A percentile compares a stretch with the other conserved stretches of the same genome.
Evolutionary conservation across 2,888 invertebrate species (phyloP).

Genomic region (Lordiphosa fenestrarum): DNA sequence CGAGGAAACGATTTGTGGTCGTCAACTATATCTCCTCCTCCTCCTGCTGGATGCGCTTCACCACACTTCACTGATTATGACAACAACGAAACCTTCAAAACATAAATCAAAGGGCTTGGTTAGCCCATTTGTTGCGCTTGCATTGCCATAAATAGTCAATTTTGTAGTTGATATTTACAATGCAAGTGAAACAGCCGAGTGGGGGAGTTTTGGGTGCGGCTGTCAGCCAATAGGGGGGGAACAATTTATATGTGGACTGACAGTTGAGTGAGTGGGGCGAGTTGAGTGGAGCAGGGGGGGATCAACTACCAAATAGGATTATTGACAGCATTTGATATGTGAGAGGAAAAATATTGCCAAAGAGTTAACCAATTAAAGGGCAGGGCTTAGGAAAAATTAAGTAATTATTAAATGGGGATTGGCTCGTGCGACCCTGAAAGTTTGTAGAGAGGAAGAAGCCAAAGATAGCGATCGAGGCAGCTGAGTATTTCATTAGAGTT

Average conservation of each 20-base stretch:
- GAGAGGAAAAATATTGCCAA: conserved; percentile 4
- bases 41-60: conserved; percentile 50
- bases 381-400: conserved; percentile 7
- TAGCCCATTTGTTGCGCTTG: conserved; percentile 37
- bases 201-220: conserved; percentile 56
- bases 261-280: conserved; percentile 3
- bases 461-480: background rate
- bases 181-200: conserved; percentile 41
- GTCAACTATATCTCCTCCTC: conserved; percentile 46
- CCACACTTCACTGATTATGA: conserved; percentile 53
- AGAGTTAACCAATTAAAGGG: conserved; percentile 6
- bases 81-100: conserved; percentile 52
- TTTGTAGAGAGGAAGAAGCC: conserved; percentile 1
- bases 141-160: conserved; percentile 54
- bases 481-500: too few relatives aligned
- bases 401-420: conserved; percentile 9
- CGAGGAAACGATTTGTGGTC: conserved; percentile 38
- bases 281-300: too few relatives aligned
- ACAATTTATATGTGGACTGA: too few relatives aligned
- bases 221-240: background rate
- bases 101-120: conserved; percentile 54
- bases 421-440: conserved; percentile 2
- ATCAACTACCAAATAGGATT: conserved; percentile 47
- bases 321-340: conserved; percentile 31
- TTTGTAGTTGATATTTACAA: conserved; percentile 54